Evolutionary conservation across 2,797 vertebrate genomes (phyloP).

Genomic region (Microctenopoma steveboyesi): DNA sequence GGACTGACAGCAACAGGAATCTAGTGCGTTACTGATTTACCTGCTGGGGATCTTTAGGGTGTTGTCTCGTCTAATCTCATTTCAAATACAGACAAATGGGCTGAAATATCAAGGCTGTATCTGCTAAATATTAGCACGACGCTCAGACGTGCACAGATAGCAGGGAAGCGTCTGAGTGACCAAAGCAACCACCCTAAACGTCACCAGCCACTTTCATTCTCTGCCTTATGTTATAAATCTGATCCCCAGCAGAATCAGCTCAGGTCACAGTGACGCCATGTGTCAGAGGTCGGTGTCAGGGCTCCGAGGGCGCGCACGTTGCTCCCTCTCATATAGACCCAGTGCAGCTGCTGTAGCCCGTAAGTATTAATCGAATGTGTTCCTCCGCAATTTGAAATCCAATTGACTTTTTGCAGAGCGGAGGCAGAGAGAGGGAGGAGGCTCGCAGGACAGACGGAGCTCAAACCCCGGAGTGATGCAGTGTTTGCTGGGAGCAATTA

Average conservation of each 20-base stretch:
- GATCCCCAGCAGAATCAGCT: not conserved
- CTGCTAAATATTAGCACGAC: too few species aligned
- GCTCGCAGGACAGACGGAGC: constrained; percentile 38
- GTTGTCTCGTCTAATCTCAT: too few species aligned
- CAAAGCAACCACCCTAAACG: not conserved
- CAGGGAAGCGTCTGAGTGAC: too few species aligned
- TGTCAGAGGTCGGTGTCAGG: constrained; percentile 16
- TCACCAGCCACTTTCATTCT: not conserved
- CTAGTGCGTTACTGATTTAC: too few species aligned
- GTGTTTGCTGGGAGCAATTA: constrained; percentile 53
- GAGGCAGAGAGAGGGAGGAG: constrained; percentile 17
- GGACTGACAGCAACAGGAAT: too few species aligned
- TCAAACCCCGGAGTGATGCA: constrained; percentile 42
- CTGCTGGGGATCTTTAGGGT: too few species aligned
- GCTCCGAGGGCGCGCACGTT: constrained; percentile 8
- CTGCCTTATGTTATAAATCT: too few species aligned
- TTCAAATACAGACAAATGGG: too few species aligned
- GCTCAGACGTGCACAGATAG: too few species aligned
- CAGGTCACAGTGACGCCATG: not conserved
- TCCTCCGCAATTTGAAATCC: constrained; percentile 60
- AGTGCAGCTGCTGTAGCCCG: constrained; percentile 40
- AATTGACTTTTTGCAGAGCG: constrained; percentile 56
- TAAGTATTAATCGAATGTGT: constrained; percentile 62
- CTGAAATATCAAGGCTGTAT: too few species aligned
- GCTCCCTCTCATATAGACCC: constrained; percentile 30